phyloP scores from a whole-genome alignment of 2,113 vertebrate genomes.

The Apaloderma vittatum region DNA sequence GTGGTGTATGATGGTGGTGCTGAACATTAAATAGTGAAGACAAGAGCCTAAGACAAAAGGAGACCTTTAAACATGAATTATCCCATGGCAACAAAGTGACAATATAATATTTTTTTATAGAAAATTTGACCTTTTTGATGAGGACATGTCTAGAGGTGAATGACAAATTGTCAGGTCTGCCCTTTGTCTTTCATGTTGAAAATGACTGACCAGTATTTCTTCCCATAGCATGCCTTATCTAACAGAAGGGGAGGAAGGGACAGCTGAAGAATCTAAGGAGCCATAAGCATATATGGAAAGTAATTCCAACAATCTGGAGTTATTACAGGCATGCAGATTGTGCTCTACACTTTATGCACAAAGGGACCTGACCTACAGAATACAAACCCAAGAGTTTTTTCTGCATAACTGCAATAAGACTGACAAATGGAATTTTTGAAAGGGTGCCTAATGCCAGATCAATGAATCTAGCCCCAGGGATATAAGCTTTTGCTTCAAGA shows the following conservation, averaged over 20 bases:
- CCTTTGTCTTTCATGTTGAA: not conserved
- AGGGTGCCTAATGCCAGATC: not conserved
- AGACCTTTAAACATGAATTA: not conserved
- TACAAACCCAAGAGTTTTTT: not conserved
- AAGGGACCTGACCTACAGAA: not conserved
- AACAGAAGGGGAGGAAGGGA: not conserved
- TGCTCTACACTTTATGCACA: not conserved
- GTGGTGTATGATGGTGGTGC: not conserved
- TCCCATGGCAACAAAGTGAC: not conserved
- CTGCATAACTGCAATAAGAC: not conserved
- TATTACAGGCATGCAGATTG: not conserved
- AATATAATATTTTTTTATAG: not conserved
- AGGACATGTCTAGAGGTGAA: slow-evolving; percentile 26
- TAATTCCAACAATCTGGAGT: not conserved
- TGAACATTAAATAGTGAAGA: not conserved
- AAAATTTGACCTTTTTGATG: slow-evolving; percentile 39
- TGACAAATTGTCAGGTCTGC: slow-evolving; percentile 10
- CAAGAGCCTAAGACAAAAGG: not conserved
- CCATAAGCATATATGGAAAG: not conserved
- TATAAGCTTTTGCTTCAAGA: not conserved
- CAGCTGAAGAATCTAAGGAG: not conserved
- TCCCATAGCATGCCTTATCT: not conserved
- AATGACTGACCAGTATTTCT: not conserved
- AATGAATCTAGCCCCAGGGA: not conserved
- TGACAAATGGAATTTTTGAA: not conserved